Conservation (phyloP, 1,140 invertebrate species). For the Eufriesea mexicana region DNA sequence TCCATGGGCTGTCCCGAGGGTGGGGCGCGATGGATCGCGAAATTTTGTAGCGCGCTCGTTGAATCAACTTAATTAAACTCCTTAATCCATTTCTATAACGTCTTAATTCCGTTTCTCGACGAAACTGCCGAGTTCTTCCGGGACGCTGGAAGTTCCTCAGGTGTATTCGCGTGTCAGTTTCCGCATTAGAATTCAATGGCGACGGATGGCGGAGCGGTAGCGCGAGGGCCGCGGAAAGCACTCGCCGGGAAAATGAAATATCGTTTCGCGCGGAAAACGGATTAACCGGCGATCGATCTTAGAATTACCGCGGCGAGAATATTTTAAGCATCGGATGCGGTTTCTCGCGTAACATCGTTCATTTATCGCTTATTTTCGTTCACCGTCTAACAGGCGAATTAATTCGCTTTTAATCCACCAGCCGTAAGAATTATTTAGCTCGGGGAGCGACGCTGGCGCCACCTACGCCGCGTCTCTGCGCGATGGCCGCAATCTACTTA, state of each 20-base stretch:
- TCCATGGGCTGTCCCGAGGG: background rate
- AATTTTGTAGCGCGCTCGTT: slow-evolving; percentile 53
- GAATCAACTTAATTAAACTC: slow-evolving; percentile 72
- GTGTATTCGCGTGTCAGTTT: slow-evolving; percentile 65
- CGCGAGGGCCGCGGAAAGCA: slow-evolving; percentile 38
- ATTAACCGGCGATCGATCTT: slow-evolving; percentile 48
- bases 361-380: background rate
- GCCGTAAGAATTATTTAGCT: too few species aligned
- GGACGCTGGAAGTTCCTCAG: slow-evolving; percentile 45
- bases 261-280: slow-evolving; percentile 45
- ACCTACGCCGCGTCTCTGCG: background rate
- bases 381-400: too few species aligned
- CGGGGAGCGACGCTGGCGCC: too few species aligned
- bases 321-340: background rate
- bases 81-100: slow-evolving; percentile 71
- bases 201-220: slow-evolving; percentile 37
- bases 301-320: slow-evolving; percentile 3
- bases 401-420: too few species aligned
- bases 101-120: slow-evolving; percentile 64
- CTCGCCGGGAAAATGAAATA: slow-evolving; percentile 63
- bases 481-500: background rate
- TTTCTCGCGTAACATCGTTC: background rate
- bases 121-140: slow-evolving; percentile 54
- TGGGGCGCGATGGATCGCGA: background rate
- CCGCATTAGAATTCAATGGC: slow-evolving; percentile 53